Evolutionary conservation across 2,113 vertebrate species (phyloP).

Genomic region (Albula goreensis): DNA sequence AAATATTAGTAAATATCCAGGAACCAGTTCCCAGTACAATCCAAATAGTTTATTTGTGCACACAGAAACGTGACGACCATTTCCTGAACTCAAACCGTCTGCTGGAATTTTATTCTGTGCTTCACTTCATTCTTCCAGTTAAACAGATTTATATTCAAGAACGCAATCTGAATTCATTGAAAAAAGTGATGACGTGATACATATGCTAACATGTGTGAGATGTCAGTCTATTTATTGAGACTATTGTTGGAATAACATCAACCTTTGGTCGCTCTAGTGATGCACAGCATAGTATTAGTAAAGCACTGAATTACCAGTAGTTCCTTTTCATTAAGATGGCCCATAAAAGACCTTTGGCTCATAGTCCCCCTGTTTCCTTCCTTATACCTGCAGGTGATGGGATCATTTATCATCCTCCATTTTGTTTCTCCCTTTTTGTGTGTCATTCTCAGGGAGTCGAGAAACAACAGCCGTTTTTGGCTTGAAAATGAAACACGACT

Average conservation of each 20-base stretch:
- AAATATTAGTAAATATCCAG: neutral
- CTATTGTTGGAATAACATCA: no score
- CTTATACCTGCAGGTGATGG: neutral
- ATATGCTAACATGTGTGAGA: neutral
- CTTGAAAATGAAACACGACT: neutral
- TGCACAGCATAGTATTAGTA: neutral
- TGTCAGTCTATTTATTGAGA: neutral
- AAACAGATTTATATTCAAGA: neutral
- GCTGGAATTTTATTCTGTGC: neutral
- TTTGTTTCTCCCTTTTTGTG: neutral
- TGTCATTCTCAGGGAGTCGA: neutral
- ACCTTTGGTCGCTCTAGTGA: neutral
- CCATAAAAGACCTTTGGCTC: neutral
- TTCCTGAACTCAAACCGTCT: neutral
- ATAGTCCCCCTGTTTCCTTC: neutral
- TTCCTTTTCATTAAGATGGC: neutral
- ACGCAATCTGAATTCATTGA: neutral
- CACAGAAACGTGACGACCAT: neutral
- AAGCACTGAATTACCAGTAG: neutral
- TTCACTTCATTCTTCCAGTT: neutral
- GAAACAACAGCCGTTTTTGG: neutral
- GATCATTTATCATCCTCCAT: neutral
- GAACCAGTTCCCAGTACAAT: neutral
- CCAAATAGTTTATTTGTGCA: neutral
- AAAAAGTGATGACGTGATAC: neutral